Conservation (phyloP, 2,113 vertebrate genomes). For the Climacteris rufus region DNA sequence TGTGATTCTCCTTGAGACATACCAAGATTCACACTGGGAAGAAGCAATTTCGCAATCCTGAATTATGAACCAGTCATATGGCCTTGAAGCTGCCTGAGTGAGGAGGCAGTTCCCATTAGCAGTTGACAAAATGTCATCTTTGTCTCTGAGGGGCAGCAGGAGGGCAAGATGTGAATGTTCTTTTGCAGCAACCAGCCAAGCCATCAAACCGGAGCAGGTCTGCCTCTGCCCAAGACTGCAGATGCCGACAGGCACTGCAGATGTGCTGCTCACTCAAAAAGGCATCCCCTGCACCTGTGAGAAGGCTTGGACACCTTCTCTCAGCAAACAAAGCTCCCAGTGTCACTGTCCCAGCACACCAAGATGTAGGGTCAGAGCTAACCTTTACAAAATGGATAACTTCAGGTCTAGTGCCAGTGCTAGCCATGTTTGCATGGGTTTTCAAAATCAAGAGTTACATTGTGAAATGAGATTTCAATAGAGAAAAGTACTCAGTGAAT, state of each 20-base stretch:
- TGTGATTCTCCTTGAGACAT: conserved; percentile 17
- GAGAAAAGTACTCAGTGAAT: background rate
- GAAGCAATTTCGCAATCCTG: background rate
- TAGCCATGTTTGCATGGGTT: background rate
- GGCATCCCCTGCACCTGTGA: too few species aligned
- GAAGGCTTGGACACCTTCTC: background rate
- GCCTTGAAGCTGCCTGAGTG: background rate
- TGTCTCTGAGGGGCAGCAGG: background rate
- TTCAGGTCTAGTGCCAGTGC: fast-evolving
- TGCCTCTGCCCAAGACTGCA: background rate
- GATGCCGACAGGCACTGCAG: background rate
- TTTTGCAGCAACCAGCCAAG: background rate
- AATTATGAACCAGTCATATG: background rate
- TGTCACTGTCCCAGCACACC: background rate
- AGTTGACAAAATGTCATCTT: background rate
- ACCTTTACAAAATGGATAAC: background rate
- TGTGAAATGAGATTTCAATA: background rate
- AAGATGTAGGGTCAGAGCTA: background rate
- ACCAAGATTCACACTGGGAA: background rate
- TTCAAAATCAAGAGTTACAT: background rate
- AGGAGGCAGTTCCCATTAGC: background rate
- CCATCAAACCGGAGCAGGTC: background rate
- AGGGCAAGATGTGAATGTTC: background rate
- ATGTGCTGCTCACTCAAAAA: background rate
- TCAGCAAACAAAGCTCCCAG: background rate